Evolutionary conservation across 1,140 invertebrate genomes (phyloP), one percentile per base, ranked within the genome.

Genomic region (Ips nitidus): DNA sequence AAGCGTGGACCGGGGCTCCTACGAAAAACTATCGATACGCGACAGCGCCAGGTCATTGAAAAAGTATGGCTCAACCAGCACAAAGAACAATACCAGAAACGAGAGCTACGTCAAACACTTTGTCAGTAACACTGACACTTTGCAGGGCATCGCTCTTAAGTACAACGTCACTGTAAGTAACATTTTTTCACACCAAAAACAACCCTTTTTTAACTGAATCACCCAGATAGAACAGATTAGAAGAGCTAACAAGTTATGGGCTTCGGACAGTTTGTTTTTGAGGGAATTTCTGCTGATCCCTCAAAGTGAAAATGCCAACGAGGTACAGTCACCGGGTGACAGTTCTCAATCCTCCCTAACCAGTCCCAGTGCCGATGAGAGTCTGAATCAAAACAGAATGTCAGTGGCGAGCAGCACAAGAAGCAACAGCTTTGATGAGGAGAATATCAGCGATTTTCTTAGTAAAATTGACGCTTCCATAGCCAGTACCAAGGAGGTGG

Each of bases 121-220:
- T 50, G 87, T 97, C 67, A 82, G 86, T 40, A 86, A 90, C 78
- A 87, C 86, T 22, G 95, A 97, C 80, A 97, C 94, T n/a, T 83
- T 97, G 67, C 93, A 95, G 84, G 94, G 94, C 75, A 90, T 97
- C 73, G 93, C 94, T 38, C 84, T 97, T 41, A 95, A 93, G 86
- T 96, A 96, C 84, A 91, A 92, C 78, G 91, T 93, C 74, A 94
- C 93, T 79, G 94, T 97, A 86, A 87, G 73, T 73, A 41, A 40
- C 5, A 55, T 40, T 41, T 41, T 41, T 41, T 59, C 0, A 59
- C 22, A 22, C 5, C 5, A 47, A 47, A 47, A n/a, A n/a, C n/a
- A n/a, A 37, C 8, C 8, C 7, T 56, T 56, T 37, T 6, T 56
- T 56, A 56, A 56, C 53, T 2, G 7, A 3, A 8, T 22, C 22